Base-by-base conservation (phyloP, 2,797 vertebrate species). In the Zalophus californianus region DNA sequence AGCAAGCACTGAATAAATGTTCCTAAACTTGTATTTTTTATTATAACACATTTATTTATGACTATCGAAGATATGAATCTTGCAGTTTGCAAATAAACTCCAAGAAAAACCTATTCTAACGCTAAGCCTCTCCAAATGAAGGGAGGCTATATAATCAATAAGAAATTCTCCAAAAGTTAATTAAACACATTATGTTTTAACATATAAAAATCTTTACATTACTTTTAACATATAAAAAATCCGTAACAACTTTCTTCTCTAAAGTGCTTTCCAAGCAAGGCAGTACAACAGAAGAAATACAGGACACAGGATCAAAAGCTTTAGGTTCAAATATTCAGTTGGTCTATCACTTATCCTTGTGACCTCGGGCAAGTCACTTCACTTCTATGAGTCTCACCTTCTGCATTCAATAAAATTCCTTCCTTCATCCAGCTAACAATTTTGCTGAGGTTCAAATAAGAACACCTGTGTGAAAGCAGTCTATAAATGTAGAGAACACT, bases 51-150 rank as follows among this genome's bases (percentile, higher is more conserved):
- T 90, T 94, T 92, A 94, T 48, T 80, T 89, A 89, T 56, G 29
- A 95, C 60, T 90, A 94, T 5, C 79, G 29, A 90, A 86, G 25
- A 80, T 18, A 93, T 0, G 54, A 73, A 21, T 82, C 62, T 80
- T 88, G 12, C 13, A 92, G 35, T 79, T 89, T 77, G 44, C 75
- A 95, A 93, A 93, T 35, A 88, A 92, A 72, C 25, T 85, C 58
- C 54, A 92, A 96, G 29, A 38, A 97, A 95, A 97, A 73, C 10
- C 68, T 92, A 6, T 58, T 82, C 62, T 78, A 94, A 94, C 79
- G n/a, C 38, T 91, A 97, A 92, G 21, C 23, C 35, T 93, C 77
- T 88, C 52, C 77, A 95, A 84, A 79, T 73, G 56, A 96, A 84
- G 44, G 54, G 7, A 95, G 18, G 13, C 12, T 86, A 78, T 62